phyloP scores from a whole-genome alignment of 2,113 vertebrate species.

The Numenius arquata region DNA sequence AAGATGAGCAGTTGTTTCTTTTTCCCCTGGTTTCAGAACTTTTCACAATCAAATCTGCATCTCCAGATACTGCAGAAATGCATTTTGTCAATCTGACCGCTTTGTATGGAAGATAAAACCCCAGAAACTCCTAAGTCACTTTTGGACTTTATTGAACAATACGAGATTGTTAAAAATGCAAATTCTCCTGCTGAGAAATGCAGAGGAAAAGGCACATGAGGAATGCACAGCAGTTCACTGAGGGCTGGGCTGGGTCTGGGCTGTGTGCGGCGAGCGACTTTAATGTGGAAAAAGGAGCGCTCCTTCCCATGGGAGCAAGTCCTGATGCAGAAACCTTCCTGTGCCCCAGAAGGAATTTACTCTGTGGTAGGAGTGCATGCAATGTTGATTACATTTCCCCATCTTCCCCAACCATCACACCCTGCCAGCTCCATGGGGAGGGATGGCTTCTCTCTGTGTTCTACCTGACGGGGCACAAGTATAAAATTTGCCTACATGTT shows the following conservation, averaged over 20 bases:
- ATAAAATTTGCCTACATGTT: accelerated
- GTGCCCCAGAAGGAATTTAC: neutral
- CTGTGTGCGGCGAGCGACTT: accelerated
- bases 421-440: accelerated
- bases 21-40: neutral
- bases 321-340: neutral
- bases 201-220: accelerated
- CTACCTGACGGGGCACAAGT: accelerated
- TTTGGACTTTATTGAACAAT: neutral
- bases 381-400: neutral
- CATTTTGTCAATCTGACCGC: neutral
- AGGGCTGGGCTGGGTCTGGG: neutral
- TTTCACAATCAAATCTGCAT: neutral
- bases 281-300: accelerated
- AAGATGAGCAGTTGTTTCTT: neutral
- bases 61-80: neutral
- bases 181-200: neutral
- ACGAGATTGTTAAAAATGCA: neutral
- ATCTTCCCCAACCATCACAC: neutral
- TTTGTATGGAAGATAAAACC: neutral
- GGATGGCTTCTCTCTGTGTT: neutral
- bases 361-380: neutral
- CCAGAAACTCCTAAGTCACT: neutral
- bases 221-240: accelerated
- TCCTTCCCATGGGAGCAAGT: neutral